These are phyloP conservation scores for Pomatostomus ruficeps DNA, from an alignment of 2,113 vertebrate species.

Conservation along the genomic window DNA sequence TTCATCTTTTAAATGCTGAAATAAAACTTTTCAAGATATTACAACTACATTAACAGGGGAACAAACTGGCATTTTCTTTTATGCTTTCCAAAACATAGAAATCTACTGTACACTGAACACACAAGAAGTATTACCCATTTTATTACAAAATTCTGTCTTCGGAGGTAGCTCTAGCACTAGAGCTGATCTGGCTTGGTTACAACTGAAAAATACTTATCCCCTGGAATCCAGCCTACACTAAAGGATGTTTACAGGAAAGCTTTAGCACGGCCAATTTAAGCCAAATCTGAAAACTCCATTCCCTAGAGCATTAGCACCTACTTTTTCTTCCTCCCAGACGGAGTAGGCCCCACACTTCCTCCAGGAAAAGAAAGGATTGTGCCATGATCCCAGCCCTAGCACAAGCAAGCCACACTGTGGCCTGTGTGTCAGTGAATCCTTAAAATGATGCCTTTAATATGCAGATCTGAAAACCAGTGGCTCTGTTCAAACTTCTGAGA, in stretches of 20 bases:
- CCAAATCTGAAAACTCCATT: background rate
- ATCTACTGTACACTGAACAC: background rate
- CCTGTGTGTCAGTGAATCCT: background rate
- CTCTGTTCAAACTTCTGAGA: background rate
- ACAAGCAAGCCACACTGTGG: background rate
- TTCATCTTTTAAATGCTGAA: background rate
- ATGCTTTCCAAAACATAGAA: background rate
- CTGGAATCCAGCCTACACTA: background rate
- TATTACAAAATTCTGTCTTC: background rate
- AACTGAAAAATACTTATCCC: background rate
- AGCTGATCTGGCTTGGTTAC: background rate
- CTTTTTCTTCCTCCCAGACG: background rate
- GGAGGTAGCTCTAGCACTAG: background rate
- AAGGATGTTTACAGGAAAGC: background rate
- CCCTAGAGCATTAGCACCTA: background rate
- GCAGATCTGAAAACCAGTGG: background rate
- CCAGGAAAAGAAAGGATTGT: background rate
- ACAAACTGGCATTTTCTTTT: background rate
- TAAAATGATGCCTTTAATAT: background rate
- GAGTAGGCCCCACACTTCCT: background rate
- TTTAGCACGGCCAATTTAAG: fast-evolving
- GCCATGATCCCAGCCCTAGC: background rate
- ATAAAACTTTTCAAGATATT: background rate
- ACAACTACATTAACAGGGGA: background rate
- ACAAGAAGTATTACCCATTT: background rate